A percentile compares a stretch with the other conserved stretches of the same genome.
These are phyloP conservation scores for Chiroxiphia lanceolata DNA, from an alignment of 2,797 vertebrate species.

Conservation along the genomic window DNA sequence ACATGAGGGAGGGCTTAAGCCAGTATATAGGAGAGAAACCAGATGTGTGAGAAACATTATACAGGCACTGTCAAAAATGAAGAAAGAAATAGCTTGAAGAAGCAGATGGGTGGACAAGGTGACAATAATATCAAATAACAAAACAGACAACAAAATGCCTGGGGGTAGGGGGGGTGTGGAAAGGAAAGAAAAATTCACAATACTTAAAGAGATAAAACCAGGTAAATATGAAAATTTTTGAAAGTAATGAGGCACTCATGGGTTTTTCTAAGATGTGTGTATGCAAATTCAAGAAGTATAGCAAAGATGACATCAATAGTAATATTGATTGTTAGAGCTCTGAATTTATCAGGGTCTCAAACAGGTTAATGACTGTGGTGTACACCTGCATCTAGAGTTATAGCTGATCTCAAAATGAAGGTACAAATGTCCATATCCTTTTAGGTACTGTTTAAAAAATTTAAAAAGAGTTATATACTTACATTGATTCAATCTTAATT, in stretches of 20 bases:
- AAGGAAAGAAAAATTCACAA: not conserved
- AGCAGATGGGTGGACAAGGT: slow-evolving; percentile 57
- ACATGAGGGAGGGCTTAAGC: slow-evolving; percentile 50
- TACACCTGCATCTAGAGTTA: not conserved
- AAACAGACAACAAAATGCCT: slow-evolving; percentile 30
- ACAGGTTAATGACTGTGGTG: not conserved
- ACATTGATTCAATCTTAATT: not conserved
- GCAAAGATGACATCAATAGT: not conserved
- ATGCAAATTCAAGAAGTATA: not conserved
- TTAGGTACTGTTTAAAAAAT: not conserved
- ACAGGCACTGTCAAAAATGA: slow-evolving; percentile 27
- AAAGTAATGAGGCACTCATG: not conserved
- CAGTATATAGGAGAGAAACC: slow-evolving; percentile 35
- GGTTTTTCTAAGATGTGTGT: not conserved
- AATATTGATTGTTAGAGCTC: not conserved
- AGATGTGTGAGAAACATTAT: slow-evolving; percentile 49
- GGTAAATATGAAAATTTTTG: not conserved
- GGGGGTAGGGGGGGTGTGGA: accelerated
- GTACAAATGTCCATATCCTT: not conserved
- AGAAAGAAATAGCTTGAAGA: slow-evolving; percentile 31
- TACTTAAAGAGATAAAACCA: not conserved
- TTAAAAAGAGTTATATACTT: not conserved
- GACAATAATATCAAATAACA: slow-evolving; percentile 43
- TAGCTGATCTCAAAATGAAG: not conserved
- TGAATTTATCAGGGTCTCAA: not conserved